Conservation (phyloP, 2,888 invertebrate genomes). For the Rhodophaea formosa region DNA sequence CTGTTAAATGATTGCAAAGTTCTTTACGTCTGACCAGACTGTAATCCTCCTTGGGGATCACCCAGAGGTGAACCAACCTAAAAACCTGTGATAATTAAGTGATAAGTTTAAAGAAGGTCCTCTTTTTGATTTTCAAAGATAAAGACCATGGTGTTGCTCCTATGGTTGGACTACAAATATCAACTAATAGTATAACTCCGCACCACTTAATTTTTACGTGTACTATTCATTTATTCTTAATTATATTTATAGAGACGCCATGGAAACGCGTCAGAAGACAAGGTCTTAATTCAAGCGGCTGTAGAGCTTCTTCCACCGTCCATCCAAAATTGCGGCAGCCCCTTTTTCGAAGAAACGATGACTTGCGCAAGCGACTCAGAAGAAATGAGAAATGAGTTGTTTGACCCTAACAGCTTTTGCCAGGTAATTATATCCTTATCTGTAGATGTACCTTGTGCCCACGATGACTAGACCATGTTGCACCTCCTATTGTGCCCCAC, state of each 20-base stretch:
- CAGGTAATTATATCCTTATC: slow-evolving; percentile 6
- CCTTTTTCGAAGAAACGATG: slow-evolving; percentile 53
- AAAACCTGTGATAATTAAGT: too few species aligned
- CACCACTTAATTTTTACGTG: neutral
- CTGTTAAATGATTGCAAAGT: too few species aligned
- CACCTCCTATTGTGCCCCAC: too few species aligned
- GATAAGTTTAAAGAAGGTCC: too few species aligned
- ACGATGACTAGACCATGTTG: too few species aligned
- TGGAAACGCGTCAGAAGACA: slow-evolving; percentile 45
- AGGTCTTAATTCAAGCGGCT: slow-evolving; percentile 43
- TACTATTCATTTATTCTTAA: neutral
- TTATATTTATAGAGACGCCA: neutral
- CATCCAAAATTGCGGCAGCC: slow-evolving; percentile 47
- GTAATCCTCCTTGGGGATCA: too few species aligned
- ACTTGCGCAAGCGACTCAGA: slow-evolving; percentile 50
- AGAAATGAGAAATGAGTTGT: slow-evolving; percentile 35
- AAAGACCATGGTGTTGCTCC: too few species aligned
- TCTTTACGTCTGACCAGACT: too few species aligned
- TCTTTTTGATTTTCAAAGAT: too few species aligned
- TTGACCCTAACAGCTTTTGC: neutral
- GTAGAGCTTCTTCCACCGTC: slow-evolving; percentile 50
- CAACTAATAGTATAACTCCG: neutral
- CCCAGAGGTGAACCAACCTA: too few species aligned
- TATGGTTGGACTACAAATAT: too few species aligned
- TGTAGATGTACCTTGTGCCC: too few species aligned